A percentile compares a stretch with the other conserved stretches of the same genome.
Evolutionary conservation across 1,140 invertebrate species (phyloP).

Genomic region (Aphis craccivora): DNA sequence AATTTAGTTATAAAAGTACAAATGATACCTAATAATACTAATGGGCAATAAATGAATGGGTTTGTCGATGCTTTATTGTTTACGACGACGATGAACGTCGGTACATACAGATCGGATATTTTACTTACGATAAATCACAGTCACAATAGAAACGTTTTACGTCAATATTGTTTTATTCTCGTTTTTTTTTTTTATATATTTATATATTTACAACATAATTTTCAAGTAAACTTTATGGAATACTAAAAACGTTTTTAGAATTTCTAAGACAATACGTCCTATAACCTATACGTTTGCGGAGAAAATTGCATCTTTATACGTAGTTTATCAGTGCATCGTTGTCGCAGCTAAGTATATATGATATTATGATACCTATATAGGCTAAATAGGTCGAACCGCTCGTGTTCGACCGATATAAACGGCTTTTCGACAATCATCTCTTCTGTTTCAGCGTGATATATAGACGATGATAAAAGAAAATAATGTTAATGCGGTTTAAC

Average conservation of each 20-base stretch:
- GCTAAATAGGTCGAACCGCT: background rate
- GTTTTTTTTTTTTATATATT: background rate
- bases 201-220: background rate
- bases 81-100: background rate
- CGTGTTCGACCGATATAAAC: too few relatives aligned
- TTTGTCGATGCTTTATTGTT: background rate
- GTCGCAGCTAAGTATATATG: background rate
- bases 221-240: background rate
- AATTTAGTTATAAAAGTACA: slow-evolving; percentile 14
- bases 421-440: background rate
- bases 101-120: background rate
- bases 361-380: background rate
- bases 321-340: background rate
- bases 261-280: background rate
- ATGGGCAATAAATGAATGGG: background rate
- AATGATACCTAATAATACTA: slow-evolving; percentile 13
- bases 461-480: background rate
- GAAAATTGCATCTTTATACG: background rate
- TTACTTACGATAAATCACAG: background rate
- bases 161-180: background rate
- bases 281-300: background rate
- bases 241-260: background rate
- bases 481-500: background rate
- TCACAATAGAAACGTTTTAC: background rate
- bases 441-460: background rate